Conservation (phyloP, 35 echinoderm and acorn worm genomes). For the Acanthaster planci region DNA sequence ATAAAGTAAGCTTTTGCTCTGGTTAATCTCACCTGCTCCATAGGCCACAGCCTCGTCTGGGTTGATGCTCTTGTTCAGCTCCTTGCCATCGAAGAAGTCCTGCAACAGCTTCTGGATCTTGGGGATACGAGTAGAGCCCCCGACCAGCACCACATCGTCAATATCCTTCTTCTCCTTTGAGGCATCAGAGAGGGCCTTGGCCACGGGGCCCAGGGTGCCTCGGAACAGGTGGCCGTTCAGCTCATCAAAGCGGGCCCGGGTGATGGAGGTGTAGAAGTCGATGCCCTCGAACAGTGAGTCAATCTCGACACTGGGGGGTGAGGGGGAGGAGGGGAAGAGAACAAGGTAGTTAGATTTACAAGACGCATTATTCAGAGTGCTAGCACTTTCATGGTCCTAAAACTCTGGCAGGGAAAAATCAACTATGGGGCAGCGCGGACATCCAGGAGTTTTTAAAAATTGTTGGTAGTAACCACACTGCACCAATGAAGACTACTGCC, state of each 20-base stretch:
- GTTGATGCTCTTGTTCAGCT: conserved; percentile 92
- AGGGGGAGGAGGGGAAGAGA: neutral
- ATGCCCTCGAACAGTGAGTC: conserved; percentile 90
- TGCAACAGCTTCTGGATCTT: conserved; percentile 85
- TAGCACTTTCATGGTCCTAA: no score
- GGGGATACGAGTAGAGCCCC: conserved; percentile 90
- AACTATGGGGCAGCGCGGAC: no score
- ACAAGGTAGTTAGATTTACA: no score
- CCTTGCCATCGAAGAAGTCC: conserved; percentile 80
- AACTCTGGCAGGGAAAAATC: no score
- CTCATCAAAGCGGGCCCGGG: conserved; percentile 84
- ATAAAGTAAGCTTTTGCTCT: no score
- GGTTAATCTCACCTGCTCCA: conserved; percentile 70
- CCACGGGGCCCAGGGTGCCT: conserved; percentile 60
- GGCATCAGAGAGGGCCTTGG: conserved; percentile 67
- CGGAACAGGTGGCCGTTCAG: conserved; percentile 68
- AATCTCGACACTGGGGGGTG: conserved; percentile 70
- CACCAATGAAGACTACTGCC: no score
- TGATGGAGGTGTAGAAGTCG: conserved; percentile 95
- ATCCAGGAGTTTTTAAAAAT: no score
- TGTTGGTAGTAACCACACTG: no score
- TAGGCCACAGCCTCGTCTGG: conserved; percentile 95
- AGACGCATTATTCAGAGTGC: no score
- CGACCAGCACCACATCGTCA: conserved; percentile 81
- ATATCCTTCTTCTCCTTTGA: conserved; percentile 67